These are phyloP conservation scores for Nemotelus nigrinus DNA, from an alignment of 2,888 invertebrate species.

Conservation along the genomic window DNA sequence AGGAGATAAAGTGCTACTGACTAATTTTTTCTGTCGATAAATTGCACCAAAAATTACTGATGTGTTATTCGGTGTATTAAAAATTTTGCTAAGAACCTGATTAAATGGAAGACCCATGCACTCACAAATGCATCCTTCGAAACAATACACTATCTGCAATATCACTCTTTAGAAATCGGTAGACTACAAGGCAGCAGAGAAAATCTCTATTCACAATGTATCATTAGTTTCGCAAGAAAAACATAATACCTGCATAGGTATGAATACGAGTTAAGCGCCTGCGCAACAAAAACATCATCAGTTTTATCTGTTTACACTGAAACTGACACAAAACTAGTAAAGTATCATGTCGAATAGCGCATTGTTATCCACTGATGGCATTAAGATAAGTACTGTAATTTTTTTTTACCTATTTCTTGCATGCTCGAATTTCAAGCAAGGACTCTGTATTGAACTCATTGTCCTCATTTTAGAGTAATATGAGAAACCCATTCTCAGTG, in stretches of 20 bases:
- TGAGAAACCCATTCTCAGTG: slow-evolving; percentile 21
- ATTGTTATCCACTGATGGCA: slow-evolving; percentile 46
- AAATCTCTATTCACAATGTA: slow-evolving; percentile 6
- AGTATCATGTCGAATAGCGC: slow-evolving; percentile 50
- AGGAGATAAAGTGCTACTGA: too few species aligned
- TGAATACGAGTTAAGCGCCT: too few species aligned
- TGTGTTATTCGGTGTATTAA: too few species aligned
- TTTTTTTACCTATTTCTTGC: slow-evolving; percentile 15
- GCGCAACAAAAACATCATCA: neutral
- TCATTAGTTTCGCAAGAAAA: slow-evolving; percentile 30
- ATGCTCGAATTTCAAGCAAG: neutral
- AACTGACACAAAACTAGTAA: slow-evolving; percentile 50
- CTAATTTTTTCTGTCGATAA: too few species aligned
- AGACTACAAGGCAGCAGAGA: slow-evolving; percentile 48
- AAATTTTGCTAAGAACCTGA: too few species aligned
- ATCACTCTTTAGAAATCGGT: slow-evolving; percentile 41
- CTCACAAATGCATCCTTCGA: too few species aligned
- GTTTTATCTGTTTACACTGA: slow-evolving; percentile 44
- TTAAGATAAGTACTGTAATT: slow-evolving; percentile 23
- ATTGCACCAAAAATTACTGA: too few species aligned
- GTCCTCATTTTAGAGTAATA: slow-evolving; percentile 10
- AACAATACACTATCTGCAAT: neutral
- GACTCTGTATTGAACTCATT: neutral
- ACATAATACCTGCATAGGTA: neutral
- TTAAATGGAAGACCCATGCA: too few species aligned